These are phyloP conservation scores for Blastobasis lacticolella DNA, from an alignment of 2,888 invertebrate genomes.

Conservation along the genomic window DNA sequence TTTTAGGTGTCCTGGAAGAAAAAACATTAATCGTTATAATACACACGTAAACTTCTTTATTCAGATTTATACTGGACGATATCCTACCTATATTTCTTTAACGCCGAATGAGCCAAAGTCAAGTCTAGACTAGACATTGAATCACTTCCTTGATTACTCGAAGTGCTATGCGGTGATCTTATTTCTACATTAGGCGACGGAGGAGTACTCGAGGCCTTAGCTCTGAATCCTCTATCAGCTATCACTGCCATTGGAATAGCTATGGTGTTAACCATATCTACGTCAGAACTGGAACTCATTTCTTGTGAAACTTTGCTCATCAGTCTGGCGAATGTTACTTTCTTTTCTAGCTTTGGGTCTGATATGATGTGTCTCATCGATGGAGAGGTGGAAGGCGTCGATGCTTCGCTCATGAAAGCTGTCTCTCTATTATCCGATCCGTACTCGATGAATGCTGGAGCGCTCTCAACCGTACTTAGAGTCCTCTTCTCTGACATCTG, in stretches of 20 bases:
- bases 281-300: conserved; percentile 84
- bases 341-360: conserved; percentile 83
- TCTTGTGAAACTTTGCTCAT: conserved; percentile 84
- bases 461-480: conserved; percentile 61
- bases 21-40: conserved; percentile 10
- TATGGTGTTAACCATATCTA: conserved; percentile 74
- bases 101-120: conserved; percentile 74
- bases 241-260: conserved; percentile 65
- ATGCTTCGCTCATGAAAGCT: conserved; percentile 72
- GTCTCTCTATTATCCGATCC: conserved; percentile 74
- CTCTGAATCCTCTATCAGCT: conserved; percentile 48
- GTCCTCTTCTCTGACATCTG: conserved; percentile 80
- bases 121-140: conserved; percentile 83
- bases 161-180: conserved; percentile 79
- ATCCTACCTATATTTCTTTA: conserved; percentile 69
- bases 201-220: conserved; percentile 70
- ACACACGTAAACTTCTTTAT: neutral
- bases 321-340: conserved; percentile 84
- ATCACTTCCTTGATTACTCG: conserved; percentile 84
- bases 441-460: conserved; percentile 63
- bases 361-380: conserved; percentile 72
- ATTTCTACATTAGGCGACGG: conserved; percentile 79
- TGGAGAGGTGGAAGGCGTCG: conserved; percentile 70
- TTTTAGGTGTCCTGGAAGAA: conserved; percentile 72
- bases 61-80: neutral